A percentile compares a stretch with the other conserved stretches of the same genome.
phyloP scores from a whole-genome alignment of 2,888 invertebrate species.

The Helleia helle region DNA sequence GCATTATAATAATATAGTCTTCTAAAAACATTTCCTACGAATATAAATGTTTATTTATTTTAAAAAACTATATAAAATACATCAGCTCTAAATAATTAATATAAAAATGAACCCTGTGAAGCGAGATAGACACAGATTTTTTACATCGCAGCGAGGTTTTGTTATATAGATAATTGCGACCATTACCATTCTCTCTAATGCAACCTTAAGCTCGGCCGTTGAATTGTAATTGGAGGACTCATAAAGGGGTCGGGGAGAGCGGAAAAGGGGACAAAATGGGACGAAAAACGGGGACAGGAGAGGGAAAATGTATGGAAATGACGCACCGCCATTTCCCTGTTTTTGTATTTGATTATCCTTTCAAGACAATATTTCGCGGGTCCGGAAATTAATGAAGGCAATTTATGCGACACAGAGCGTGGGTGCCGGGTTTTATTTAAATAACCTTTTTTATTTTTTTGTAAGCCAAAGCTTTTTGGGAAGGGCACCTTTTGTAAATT shows the following conservation, averaged over 20 bases:
- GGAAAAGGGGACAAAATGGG: conserved; percentile 48
- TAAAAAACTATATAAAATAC: no score
- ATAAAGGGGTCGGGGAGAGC: conserved; percentile 61
- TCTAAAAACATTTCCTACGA: no score
- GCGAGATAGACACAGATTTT: conserved; percentile 9
- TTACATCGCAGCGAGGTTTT: conserved; percentile 15
- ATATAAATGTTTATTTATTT: no score
- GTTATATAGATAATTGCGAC: conserved; percentile 32
- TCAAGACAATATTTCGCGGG: conserved; percentile 73
- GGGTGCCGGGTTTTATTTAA: conserved; percentile 65
- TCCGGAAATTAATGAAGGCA: conserved; percentile 73
- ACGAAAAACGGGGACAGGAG: conserved; percentile 41
- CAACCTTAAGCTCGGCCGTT: conserved; percentile 63
- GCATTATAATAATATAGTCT: no score
- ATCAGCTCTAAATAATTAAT: no score
- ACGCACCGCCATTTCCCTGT: conserved; percentile 71
- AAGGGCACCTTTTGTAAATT: conserved; percentile 59
- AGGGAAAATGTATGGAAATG: conserved; percentile 68
- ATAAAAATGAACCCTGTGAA: not conserved
- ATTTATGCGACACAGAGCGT: conserved; percentile 69
- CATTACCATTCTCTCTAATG: conserved; percentile 42
- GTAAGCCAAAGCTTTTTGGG: conserved; percentile 49
- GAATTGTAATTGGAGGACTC: conserved; percentile 68
- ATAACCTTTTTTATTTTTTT: conserved; percentile 49
- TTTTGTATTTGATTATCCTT: conserved; percentile 75